A percentile compares a stretch with the other conserved stretches of the same genome.
Conservation (phyloP, 2,113 vertebrate genomes). For the Tupaia tana region DNA sequence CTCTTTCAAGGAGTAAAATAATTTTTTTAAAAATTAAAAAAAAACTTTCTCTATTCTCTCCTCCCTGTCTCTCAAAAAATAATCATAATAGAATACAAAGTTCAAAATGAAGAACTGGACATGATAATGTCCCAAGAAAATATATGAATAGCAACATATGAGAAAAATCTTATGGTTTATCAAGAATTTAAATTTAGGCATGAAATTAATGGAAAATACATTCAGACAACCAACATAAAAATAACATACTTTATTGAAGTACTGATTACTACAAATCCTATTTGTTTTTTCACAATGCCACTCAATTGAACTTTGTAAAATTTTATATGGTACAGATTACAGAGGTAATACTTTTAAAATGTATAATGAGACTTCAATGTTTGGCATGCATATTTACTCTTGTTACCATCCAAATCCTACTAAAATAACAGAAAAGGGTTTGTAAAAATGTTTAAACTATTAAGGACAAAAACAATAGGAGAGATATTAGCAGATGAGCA, state of each 20-base stretch:
- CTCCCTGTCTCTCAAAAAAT: too few species aligned
- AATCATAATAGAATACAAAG: background rate
- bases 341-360: background rate
- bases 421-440: background rate
- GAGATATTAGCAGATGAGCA: background rate
- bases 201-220: background rate
- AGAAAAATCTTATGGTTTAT: conserved; percentile 40
- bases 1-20: too few species aligned
- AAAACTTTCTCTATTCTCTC: too few species aligned
- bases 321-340: background rate
- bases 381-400: background rate
- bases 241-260: background rate
- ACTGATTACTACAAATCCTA: background rate
- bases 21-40: too few species aligned
- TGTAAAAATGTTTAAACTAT: background rate
- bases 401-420: background rate
- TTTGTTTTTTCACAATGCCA: background rate
- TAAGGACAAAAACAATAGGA: conserved; percentile 25
- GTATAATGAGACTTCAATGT: background rate
- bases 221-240: background rate
- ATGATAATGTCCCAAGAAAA: background rate
- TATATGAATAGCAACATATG: conserved; percentile 13
- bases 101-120: background rate
- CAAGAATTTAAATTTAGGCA: background rate
- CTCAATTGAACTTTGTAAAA: background rate